Conservation (phyloP, 2,797 vertebrate genomes). For the Myotis daubentonii region DNA sequence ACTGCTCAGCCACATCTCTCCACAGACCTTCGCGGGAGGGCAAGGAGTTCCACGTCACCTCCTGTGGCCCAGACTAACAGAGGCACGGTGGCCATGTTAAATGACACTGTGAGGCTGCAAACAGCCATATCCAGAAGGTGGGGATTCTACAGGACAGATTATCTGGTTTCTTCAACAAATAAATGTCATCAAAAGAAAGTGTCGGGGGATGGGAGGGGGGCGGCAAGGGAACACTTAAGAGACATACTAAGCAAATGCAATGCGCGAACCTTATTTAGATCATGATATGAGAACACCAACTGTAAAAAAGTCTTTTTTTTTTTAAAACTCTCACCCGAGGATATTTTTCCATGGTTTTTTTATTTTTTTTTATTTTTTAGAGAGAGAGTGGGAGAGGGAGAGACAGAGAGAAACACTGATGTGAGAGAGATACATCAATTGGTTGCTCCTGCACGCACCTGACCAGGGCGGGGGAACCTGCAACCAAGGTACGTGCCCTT, state of each 20-base stretch:
- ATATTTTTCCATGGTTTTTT: neutral
- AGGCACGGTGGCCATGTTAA: neutral
- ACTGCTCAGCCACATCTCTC: neutral
- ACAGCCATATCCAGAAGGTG: neutral
- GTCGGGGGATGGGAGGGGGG: too few species aligned
- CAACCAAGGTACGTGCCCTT: neutral
- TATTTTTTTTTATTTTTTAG: too few species aligned
- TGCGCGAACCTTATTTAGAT: neutral
- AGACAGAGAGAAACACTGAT: neutral
- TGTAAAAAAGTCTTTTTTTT: neutral
- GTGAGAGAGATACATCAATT: neutral
- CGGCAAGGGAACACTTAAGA: too few species aligned
- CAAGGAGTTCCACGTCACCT: neutral
- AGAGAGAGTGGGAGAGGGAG: neutral
- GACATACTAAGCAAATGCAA: neutral
- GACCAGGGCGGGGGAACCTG: neutral
- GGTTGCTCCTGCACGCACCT: neutral
- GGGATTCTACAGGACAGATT: neutral
- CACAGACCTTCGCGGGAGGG: neutral
- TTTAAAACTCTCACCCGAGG: neutral
- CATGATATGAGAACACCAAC: neutral
- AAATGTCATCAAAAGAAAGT: too few species aligned
- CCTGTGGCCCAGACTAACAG: neutral
- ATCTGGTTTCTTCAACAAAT: too few species aligned
- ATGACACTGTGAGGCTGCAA: neutral